Evolutionary conservation across 2,888 invertebrate species (phyloP).

Genomic region (Kuschelorhynchus macadamiae): DNA sequence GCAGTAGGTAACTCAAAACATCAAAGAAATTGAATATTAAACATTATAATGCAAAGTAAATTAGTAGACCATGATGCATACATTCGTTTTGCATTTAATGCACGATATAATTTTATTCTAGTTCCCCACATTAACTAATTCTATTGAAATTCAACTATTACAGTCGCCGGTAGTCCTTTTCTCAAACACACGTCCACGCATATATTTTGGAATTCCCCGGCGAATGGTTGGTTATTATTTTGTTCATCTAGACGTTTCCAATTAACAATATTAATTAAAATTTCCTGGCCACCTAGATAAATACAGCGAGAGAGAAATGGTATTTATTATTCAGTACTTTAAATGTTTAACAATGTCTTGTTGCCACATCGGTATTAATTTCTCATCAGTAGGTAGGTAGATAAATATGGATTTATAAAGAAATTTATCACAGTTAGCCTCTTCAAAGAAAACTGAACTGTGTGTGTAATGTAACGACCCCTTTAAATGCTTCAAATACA

Average conservation of each 20-base stretch:
- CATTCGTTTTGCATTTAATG: no score
- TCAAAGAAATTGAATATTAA: no score
- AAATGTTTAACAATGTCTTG: conserved; percentile 29
- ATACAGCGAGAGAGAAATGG: conserved; percentile 58
- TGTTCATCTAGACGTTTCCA: conserved; percentile 63
- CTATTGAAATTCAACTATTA: conserved; percentile 2
- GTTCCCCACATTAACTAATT: not conserved
- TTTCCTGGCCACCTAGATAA: conserved; percentile 65
- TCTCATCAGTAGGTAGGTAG: no score
- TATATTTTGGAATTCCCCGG: conserved; percentile 55
- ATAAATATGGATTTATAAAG: no score
- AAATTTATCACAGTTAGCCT: no score
- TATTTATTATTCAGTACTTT: conserved; percentile 52
- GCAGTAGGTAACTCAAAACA: no score
- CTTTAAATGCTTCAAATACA: no score
- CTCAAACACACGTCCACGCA: conserved; percentile 24
- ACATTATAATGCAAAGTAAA: no score
- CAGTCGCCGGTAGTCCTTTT: not conserved
- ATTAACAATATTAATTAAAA: conserved; percentile 66
- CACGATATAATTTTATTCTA: no score
- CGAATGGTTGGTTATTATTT: conserved; percentile 61
- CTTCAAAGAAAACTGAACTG: no score
- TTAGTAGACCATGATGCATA: no score
- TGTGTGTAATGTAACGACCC: no score
- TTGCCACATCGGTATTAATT: conserved; percentile 24